These are phyloP conservation scores for Eublepharis macularius DNA, from an alignment of 2,113 vertebrate genomes.

Conservation along the genomic window DNA sequence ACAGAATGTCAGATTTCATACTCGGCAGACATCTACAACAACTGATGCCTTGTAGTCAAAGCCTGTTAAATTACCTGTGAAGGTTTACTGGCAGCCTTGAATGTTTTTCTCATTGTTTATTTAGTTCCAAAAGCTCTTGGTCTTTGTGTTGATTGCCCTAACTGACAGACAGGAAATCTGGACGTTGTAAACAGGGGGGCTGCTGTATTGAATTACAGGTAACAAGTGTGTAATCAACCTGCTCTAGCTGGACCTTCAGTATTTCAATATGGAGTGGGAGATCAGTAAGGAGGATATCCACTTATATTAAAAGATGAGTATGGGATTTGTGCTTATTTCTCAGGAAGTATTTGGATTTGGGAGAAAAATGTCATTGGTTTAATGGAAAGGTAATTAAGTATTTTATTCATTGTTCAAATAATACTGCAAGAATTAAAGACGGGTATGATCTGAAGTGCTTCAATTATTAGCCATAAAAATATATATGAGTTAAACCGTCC, in stretches of 20 bases:
- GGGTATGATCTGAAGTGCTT: slow-evolving; percentile 52
- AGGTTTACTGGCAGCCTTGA: slow-evolving; percentile 76
- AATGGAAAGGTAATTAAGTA: slow-evolving; percentile 53
- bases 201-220: slow-evolving; percentile 77
- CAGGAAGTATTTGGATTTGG: slow-evolving; percentile 30
- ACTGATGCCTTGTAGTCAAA: slow-evolving; percentile 76
- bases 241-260: slow-evolving; percentile 59
- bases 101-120: slow-evolving; percentile 77
- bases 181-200: slow-evolving; percentile 76
- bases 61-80: slow-evolving; percentile 78
- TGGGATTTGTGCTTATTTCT: slow-evolving; percentile 51
- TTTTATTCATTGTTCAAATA: slow-evolving; percentile 60
- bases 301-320: slow-evolving; percentile 49
- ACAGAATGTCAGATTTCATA: slow-evolving; percentile 77
- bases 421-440: slow-evolving; percentile 59
- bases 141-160: slow-evolving; percentile 75
- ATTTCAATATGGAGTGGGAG: slow-evolving; percentile 30
- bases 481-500: slow-evolving; percentile 41
- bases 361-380: slow-evolving; percentile 41
- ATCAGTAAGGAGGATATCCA: not conserved
- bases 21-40: slow-evolving; percentile 71
- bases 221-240: slow-evolving; percentile 76
- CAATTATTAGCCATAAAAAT: slow-evolving; percentile 63
- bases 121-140: slow-evolving; percentile 78
- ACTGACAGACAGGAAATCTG: slow-evolving; percentile 80